Percentiles rank a stretch among this genome's conserved stretches.
These are phyloP conservation scores for Drosophila nebulosa DNA, from an alignment of 1,140 invertebrate species.

Conservation along the genomic window DNA sequence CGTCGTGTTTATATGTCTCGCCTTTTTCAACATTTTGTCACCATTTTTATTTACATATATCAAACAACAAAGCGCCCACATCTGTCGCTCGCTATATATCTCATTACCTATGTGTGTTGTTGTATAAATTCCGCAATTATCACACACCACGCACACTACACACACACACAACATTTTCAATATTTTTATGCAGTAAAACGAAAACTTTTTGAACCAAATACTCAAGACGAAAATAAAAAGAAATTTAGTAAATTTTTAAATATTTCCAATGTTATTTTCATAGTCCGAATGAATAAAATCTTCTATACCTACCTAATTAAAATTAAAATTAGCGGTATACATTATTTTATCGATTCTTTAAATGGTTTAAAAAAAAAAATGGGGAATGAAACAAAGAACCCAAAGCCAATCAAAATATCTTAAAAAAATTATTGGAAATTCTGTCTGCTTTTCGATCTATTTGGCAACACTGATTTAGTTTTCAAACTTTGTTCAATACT, in stretches of 20 bases:
- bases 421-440: too few species aligned
- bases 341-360: too few species aligned
- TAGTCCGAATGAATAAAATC: too few species aligned
- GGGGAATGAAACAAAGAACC: too few species aligned
- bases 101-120: background rate
- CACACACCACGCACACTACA: background rate
- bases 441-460: too few species aligned
- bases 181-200: background rate
- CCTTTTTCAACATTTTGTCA: background rate
- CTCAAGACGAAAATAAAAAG: background rate
- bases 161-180: background rate
- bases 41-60: slow-evolving; percentile 1
- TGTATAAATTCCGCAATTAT: background rate
- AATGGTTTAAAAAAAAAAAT: too few species aligned
- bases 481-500: too few species aligned
- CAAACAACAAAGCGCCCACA: background rate
- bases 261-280: too few species aligned
- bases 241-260: background rate
- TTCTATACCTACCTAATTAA: too few species aligned
- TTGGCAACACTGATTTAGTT: too few species aligned
- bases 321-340: too few species aligned
- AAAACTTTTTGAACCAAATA: background rate
- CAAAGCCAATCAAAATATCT: too few species aligned
- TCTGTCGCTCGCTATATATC: background rate
- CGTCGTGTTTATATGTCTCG: slow-evolving; percentile 13